A percentile compares a stretch with the other conserved stretches of the same genome.
These are phyloP conservation scores for Trissolcus basalis DNA, from an alignment of 1,140 invertebrate genomes.

Conservation along the genomic window DNA sequence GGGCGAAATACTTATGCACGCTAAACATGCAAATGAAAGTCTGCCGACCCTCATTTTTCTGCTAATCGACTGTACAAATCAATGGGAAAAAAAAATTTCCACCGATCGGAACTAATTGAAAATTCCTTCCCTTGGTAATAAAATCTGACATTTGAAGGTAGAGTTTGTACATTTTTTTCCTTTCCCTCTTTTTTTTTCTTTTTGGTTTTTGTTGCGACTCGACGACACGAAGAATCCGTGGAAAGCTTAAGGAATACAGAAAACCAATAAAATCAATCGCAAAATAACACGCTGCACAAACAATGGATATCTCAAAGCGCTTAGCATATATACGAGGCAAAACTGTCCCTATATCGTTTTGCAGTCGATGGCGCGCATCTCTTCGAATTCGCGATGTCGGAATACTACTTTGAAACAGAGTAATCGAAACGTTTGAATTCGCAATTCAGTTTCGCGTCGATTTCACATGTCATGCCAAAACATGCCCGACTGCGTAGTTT, in stretches of 20 bases:
- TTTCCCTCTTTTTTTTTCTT: too few relatives aligned
- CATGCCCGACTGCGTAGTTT: slow-evolving; percentile 26
- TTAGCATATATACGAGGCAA: slow-evolving; percentile 69
- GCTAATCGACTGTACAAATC: too few relatives aligned
- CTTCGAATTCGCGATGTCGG: slow-evolving; percentile 55
- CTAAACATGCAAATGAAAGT: too few relatives aligned
- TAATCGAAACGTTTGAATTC: slow-evolving; percentile 58
- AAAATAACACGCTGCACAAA: slow-evolving; percentile 59
- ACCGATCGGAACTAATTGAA: too few relatives aligned
- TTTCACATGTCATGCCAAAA: slow-evolving; percentile 52
- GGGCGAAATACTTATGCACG: background rate
- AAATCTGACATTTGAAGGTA: too few relatives aligned
- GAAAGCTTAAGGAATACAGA: slow-evolving; percentile 51
- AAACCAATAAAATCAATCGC: slow-evolving; percentile 65
- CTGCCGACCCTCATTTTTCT: too few relatives aligned
- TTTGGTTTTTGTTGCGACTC: too few relatives aligned
- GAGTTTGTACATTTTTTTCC: too few relatives aligned
- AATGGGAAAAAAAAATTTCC: too few relatives aligned
- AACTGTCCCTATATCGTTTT: slow-evolving; percentile 61
- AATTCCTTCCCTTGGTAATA: too few relatives aligned
- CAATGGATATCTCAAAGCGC: slow-evolving; percentile 61
- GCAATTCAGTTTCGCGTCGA: slow-evolving; percentile 53
- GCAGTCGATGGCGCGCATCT: slow-evolving; percentile 52
- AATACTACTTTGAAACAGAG: slow-evolving; percentile 56
- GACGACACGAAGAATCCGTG: slow-evolving; percentile 53